Percentiles rank a stretch among this genome's conserved stretches.
Conservation (phyloP, 37 sponge, comb jelly and placozoan species). For the Beroe forskalii region DNA sequence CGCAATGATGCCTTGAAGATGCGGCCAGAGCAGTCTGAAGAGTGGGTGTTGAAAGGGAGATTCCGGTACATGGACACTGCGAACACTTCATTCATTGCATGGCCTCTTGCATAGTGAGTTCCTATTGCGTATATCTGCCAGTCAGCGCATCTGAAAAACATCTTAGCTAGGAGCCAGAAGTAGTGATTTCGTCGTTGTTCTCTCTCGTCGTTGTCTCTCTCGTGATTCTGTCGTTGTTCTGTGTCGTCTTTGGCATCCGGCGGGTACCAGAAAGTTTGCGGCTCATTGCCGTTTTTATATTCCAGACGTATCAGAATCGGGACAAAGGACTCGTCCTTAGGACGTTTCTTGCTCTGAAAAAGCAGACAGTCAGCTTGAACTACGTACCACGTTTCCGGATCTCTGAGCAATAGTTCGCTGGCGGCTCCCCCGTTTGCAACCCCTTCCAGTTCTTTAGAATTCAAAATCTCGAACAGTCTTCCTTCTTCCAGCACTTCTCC, state of each 20-base stretch:
- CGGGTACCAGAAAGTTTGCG: constrained; percentile 26
- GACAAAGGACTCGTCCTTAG: neutral
- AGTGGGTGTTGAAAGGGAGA: neutral
- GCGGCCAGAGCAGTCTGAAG: neutral
- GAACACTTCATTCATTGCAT: neutral
- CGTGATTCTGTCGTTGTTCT: too few relatives aligned
- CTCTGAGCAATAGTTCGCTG: neutral
- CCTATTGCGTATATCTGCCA: neutral
- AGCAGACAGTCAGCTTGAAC: neutral
- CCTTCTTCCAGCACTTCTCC: neutral
- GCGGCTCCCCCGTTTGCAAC: neutral
- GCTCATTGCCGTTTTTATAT: neutral
- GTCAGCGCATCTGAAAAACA: constrained; percentile 29
- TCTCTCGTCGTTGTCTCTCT: too few relatives aligned
- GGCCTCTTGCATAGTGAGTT: constrained; percentile 19
- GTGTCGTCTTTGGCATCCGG: neutral
- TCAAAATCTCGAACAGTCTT: neutral
- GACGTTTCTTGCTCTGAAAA: neutral
- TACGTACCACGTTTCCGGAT: neutral
- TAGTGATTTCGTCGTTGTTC: neutral
- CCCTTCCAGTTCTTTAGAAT: neutral
- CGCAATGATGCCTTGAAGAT: constrained; percentile 11
- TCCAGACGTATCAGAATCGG: neutral
- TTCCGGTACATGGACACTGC: neutral
- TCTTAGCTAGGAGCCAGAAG: constrained; percentile 18